phyloP scores from a whole-genome alignment of 1,140 invertebrate species.

The Holcopasites calliopsidis region DNA sequence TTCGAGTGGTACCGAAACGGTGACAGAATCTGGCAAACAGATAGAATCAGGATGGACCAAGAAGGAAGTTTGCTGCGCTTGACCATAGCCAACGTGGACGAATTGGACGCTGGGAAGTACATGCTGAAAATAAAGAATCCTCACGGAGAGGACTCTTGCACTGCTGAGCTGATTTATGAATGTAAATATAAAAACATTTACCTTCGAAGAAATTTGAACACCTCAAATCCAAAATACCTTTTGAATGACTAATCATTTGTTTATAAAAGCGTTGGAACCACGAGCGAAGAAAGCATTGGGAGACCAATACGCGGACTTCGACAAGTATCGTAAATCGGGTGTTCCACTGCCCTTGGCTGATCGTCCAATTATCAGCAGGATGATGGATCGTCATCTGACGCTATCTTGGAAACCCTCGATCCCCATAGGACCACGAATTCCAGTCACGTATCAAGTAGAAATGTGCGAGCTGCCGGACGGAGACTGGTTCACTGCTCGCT shows the following conservation, averaged over 20 bases:
- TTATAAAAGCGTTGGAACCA: conserved; percentile 83
- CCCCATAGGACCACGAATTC: conserved; percentile 87
- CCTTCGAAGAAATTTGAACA: no score
- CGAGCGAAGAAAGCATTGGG: conserved; percentile 85
- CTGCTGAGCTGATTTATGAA: conserved; percentile 90
- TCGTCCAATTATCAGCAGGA: conserved; percentile 92
- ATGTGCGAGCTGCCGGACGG: conserved; percentile 94
- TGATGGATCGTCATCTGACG: conserved; percentile 91
- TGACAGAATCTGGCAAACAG: conserved; percentile 88
- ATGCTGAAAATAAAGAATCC: conserved; percentile 89
- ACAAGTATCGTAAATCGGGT: conserved; percentile 90
- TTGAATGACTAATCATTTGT: not conserved
- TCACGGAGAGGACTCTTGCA: conserved; percentile 90
- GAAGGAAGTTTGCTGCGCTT: conserved; percentile 90
- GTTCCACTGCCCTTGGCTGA: conserved; percentile 91
- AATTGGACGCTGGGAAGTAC: conserved; percentile 91
- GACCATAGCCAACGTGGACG: conserved; percentile 86
- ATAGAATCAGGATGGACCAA: conserved; percentile 89
- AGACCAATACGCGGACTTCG: conserved; percentile 91
- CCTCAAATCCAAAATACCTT: no score
- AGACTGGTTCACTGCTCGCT: conserved; percentile 91
- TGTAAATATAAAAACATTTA: no score
- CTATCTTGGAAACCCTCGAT: conserved; percentile 96
- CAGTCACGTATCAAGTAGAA: conserved; percentile 96
- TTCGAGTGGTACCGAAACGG: conserved; percentile 92